phyloP scores from a whole-genome alignment of 2,113 vertebrate species.

The Tupaia chinensis region DNA sequence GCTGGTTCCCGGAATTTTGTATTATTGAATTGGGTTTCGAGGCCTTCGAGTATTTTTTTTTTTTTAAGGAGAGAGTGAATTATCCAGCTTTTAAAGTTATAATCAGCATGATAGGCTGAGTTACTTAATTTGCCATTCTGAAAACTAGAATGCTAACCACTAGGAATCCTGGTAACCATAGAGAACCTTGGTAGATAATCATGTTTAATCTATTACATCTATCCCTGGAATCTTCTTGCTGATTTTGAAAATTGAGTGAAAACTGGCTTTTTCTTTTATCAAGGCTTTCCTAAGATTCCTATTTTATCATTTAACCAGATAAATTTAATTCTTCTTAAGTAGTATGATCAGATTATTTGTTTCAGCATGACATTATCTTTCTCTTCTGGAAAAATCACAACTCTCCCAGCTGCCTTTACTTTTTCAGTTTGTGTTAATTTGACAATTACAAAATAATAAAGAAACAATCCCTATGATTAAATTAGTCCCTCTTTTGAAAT shows the following conservation, averaged over 20 bases:
- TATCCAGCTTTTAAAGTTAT: neutral
- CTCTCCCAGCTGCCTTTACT: neutral
- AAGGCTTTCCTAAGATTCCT: slow-evolving; percentile 32
- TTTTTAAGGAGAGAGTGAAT: neutral
- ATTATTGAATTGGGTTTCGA: neutral
- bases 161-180: neutral
- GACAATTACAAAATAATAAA: neutral
- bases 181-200: neutral
- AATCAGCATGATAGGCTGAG: neutral
- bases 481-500: neutral
- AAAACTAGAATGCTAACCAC: neutral
- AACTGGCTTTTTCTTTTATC: neutral
- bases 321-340: slow-evolving; percentile 29
- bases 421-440: neutral
- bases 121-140: neutral
- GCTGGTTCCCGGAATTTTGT: neutral
- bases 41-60: neutral
- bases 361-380: neutral
- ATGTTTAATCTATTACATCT: neutral
- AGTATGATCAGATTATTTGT: neutral
- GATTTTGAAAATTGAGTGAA: slow-evolving; percentile 43
- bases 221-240: neutral
- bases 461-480: neutral
- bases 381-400: neutral
- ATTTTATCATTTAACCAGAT: neutral